Evolutionary conservation across 2,113 vertebrate genomes (phyloP), one percentile per base, ranked within the genome.

Genomic region (Heterotis niloticus): DNA sequence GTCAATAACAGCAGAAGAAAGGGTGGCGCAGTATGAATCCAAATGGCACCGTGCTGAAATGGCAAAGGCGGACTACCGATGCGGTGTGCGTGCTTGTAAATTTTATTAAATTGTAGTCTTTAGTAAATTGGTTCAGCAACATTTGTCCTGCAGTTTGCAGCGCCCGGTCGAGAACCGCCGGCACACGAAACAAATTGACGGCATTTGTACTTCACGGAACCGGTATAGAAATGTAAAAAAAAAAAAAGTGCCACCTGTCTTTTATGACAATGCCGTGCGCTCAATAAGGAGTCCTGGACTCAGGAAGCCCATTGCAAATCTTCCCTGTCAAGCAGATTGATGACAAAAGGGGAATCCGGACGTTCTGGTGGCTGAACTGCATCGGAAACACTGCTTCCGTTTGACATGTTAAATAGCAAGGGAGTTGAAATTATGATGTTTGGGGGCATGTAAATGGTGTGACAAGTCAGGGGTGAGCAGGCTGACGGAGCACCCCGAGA

Each of bases 361-460:
- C 23, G 24, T 68, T 54, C 4, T 5, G 59, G 34, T 52, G 18
- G 76, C 16, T 67, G 52, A 56, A 64, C 56, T 44, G 28, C 51
- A 67, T 77, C 76, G 67, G 26, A 77, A 77, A 52, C 64, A 66
- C 17, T 52, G 29, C 57, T 23, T 68, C 67, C 51, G 28, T 52
- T n/a, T 56, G 52, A 68, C 14, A 59, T 44, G 64, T 66, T 67
- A 52, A 67, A 68, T 64, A 67, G 52, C 34, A n/a, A 23, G 71
- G 71, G 66, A 77, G 75, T 68, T 77, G 64, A 77, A 44, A 54
- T 56, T 67, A 29, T 10, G 44, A 66, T 66, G 29, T 64, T 28
- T 12, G 54, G 29, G 64, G 51, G 65, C 44, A 77, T 67, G 66
- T 56, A 67, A 64, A 67, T 67, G 54, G 17, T 77, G 64, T 52